phyloP scores from a whole-genome alignment of 2,113 vertebrate genomes.

The Thinocorus orbignyianus region DNA sequence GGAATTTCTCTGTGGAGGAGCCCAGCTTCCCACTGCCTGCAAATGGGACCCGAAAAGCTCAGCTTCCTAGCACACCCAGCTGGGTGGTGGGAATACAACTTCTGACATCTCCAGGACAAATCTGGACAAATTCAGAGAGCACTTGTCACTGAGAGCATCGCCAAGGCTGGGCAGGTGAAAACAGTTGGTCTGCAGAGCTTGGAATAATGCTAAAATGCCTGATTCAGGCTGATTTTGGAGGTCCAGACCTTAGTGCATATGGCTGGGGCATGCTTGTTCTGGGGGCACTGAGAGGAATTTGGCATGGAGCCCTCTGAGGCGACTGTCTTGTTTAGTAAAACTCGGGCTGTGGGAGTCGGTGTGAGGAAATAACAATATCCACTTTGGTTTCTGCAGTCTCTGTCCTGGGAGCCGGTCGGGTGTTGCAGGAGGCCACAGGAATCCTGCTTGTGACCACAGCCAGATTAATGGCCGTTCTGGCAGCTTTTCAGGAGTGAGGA shows the following conservation, averaged over 20 bases:
- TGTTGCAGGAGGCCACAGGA: constrained; percentile 58
- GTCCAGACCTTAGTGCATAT: not conserved
- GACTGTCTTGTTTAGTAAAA: constrained; percentile 26
- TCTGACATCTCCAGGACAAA: not conserved
- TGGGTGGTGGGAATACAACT: not conserved
- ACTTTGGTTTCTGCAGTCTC: constrained; percentile 41
- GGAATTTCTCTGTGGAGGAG: constrained; percentile 14
- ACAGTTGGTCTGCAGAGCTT: not conserved
- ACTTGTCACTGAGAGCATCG: not conserved
- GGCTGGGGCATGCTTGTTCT: not conserved
- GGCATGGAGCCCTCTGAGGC: not conserved
- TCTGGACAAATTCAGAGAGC: not conserved
- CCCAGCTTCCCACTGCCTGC: not conserved
- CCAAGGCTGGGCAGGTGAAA: not conserved
- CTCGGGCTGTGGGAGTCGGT: not conserved
- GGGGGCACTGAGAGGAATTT: not conserved
- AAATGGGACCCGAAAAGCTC: not conserved
- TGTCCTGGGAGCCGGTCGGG: not conserved
- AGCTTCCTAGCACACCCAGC: not conserved
- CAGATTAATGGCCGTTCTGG: constrained; percentile 52
- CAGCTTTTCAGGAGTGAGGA: constrained; percentile 51
- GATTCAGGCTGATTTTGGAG: not conserved
- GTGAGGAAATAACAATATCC: constrained; percentile 53
- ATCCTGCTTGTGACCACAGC: constrained; percentile 43
- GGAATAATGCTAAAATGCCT: not conserved